Evolutionary conservation across 2,888 invertebrate genomes (phyloP).

Genomic region (Apamea anceps): DNA sequence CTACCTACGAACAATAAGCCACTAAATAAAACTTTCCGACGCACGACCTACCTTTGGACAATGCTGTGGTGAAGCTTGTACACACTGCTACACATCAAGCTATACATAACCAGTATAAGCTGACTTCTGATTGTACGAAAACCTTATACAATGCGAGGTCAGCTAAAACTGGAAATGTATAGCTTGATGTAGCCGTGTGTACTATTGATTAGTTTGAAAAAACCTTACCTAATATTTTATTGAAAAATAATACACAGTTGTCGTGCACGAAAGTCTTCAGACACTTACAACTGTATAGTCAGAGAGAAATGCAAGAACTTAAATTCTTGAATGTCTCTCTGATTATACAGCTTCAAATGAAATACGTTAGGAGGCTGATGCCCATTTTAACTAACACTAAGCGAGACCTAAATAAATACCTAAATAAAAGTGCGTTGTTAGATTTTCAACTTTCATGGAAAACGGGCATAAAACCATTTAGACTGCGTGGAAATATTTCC

Average conservation of each 20-base stretch:
- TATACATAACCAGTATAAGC: too few species aligned
- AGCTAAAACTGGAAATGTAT: too few species aligned
- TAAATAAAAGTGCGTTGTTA: background rate
- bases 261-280: background rate
- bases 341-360: background rate
- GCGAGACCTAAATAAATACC: background rate
- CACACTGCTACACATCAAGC: too few species aligned
- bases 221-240: background rate
- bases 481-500: background rate
- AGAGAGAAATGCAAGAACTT: too few species aligned
- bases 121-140: too few species aligned
- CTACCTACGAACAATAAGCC: background rate
- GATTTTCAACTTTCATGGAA: background rate
- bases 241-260: conserved; percentile 2
- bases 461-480: background rate
- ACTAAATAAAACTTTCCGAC: conserved; percentile 16
- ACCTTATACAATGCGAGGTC: too few species aligned
- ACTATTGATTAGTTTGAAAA: background rate
- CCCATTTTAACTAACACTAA: background rate
- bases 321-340: background rate
- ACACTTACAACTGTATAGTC: background rate
- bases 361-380: background rate
- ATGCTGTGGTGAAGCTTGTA: background rate
- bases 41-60: background rate
- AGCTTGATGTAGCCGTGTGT: too few species aligned